phyloP scores from a whole-genome alignment of 2,797 vertebrate species.

The Anableps anableps region DNA sequence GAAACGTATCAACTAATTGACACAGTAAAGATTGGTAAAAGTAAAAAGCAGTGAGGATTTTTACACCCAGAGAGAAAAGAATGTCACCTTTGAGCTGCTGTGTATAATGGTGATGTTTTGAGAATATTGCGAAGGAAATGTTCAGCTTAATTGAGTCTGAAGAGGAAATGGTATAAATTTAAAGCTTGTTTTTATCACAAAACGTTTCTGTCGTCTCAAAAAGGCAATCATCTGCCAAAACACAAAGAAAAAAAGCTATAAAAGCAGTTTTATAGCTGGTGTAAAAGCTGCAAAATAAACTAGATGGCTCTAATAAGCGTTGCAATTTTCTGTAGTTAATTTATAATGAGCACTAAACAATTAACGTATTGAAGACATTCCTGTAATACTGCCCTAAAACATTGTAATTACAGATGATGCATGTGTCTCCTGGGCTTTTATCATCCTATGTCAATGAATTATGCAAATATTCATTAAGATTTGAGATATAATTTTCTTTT shows the following conservation, averaged over 20 bases:
- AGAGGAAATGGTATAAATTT: conserved; percentile 41
- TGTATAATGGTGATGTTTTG: conserved; percentile 47
- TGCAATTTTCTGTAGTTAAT: conserved; percentile 59
- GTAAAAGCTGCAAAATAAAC: conserved; percentile 65
- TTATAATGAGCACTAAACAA: conserved; percentile 64
- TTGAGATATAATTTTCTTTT: conserved; percentile 40
- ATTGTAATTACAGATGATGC: conserved; percentile 69
- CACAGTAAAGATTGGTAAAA: conserved; percentile 55
- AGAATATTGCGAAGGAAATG: conserved; percentile 40
- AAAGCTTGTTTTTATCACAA: conserved; percentile 26
- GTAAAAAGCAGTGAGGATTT: conserved; percentile 49
- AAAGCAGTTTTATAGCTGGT: conserved; percentile 60
- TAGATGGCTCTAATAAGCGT: conserved; percentile 65
- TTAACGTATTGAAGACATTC: conserved; percentile 70
- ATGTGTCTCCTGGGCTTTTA: conserved; percentile 63
- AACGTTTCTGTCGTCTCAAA: conserved; percentile 14
- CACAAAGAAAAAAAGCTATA: conserved; percentile 58
- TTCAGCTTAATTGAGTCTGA: conserved; percentile 30
- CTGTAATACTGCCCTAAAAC: conserved; percentile 73
- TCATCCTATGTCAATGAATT: conserved; percentile 58
- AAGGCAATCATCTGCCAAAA: conserved; percentile 41
- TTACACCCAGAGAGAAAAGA: conserved; percentile 35
- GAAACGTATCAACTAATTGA: conserved; percentile 27
- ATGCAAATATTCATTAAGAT: conserved; percentile 56
- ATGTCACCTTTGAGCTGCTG: conserved; percentile 50